phyloP scores from a whole-genome alignment of 1,140 invertebrate genomes.

The Philopotamus ludificatus region DNA sequence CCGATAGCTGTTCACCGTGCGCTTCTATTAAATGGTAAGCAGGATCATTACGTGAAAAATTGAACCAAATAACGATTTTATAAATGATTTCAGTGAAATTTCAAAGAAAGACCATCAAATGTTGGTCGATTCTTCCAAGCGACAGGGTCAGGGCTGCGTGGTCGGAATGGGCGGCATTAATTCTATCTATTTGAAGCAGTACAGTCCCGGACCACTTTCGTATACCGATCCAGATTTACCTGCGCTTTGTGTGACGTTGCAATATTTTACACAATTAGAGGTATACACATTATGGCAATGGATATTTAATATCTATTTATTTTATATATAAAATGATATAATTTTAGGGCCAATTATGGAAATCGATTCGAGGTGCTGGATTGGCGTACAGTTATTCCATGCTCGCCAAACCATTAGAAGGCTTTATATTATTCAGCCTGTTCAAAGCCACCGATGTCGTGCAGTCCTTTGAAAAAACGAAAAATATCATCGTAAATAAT shows the following conservation, averaged over 20 bases:
- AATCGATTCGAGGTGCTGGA: conserved; percentile 78
- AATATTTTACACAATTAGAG: conserved; percentile 85
- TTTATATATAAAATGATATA: neutral
- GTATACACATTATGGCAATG: conserved; percentile 47
- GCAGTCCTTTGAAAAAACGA: conserved; percentile 74
- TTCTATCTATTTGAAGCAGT: conserved; percentile 72
- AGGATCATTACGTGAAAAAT: neutral
- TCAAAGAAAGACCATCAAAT: neutral
- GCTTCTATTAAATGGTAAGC: neutral
- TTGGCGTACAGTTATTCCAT: conserved; percentile 79
- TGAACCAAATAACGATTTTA: neutral
- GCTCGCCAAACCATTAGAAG: conserved; percentile 63
- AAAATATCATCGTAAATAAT: conserved; percentile 67
- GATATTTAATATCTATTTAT: no score
- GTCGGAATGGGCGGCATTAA: conserved; percentile 83
- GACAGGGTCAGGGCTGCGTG: conserved; percentile 56
- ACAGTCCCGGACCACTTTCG: conserved; percentile 63
- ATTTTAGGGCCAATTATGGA: conserved; percentile 82
- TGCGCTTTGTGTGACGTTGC: conserved; percentile 73
- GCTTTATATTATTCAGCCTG: conserved; percentile 69
- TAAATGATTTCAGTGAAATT: neutral
- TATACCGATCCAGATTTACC: conserved; percentile 68
- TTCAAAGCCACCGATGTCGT: conserved; percentile 73
- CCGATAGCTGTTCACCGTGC: neutral
- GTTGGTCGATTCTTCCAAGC: neutral